These are phyloP conservation scores for Prunella strophiata DNA, from an alignment of 2,797 vertebrate genomes.

Conservation along the genomic window DNA sequence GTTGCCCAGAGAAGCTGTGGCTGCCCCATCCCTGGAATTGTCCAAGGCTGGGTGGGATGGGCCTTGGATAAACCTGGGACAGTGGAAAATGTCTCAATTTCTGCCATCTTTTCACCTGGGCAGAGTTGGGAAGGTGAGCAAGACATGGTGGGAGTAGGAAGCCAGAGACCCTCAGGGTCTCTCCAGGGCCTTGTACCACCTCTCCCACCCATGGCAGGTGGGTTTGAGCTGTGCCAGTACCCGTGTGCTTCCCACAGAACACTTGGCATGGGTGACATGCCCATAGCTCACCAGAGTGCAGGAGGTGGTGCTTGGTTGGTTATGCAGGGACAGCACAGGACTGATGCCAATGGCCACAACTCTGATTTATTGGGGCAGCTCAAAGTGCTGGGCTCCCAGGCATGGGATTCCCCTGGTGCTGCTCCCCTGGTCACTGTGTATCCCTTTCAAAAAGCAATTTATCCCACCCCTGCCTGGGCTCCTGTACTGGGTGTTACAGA, in stretches of 20 bases:
- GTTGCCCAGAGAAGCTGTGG: background rate
- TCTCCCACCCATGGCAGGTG: fast-evolving
- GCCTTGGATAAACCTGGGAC: background rate
- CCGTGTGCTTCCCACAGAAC: background rate
- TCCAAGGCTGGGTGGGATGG: background rate
- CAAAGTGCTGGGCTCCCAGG: fast-evolving
- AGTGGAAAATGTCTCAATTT: background rate
- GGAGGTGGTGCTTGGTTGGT: background rate
- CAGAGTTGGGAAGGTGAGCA: background rate
- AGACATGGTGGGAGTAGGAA: fast-evolving
- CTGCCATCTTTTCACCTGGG: background rate
- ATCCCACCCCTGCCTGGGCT: background rate
- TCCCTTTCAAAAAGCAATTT: background rate
- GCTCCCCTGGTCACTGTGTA: background rate
- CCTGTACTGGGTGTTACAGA: fast-evolving
- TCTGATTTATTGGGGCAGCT: background rate
- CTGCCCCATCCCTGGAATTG: background rate
- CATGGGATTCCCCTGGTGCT: fast-evolving
- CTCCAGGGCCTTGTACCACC: background rate
- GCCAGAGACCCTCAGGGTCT: background rate
- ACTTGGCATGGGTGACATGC: fast-evolving
- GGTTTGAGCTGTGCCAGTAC: background rate
- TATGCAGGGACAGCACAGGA: background rate
- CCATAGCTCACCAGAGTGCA: fast-evolving
- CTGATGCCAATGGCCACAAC: fast-evolving